Evolutionary conservation across 2,797 vertebrate species (phyloP).

Genomic region (Microcaecilia unicolor): DNA sequence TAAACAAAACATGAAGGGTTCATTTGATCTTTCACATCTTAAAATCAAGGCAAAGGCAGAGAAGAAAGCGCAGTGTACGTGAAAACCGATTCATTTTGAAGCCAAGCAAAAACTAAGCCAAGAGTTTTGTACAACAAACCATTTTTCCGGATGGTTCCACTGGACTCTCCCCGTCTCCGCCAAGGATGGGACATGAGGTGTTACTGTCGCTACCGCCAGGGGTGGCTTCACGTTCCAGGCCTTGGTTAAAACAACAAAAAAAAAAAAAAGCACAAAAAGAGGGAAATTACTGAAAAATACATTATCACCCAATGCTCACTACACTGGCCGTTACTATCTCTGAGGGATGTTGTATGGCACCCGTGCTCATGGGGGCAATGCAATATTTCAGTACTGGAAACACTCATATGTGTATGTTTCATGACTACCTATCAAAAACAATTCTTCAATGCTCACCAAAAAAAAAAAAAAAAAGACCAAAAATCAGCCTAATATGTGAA

Average conservation of each 20-base stretch:
- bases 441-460: too few relatives aligned
- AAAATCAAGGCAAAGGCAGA: constrained; percentile 10
- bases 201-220: constrained; percentile 47
- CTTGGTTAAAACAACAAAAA: constrained; percentile 44
- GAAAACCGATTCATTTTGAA: constrained; percentile 13
- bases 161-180: constrained; percentile 80
- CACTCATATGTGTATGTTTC: too few relatives aligned
- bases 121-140: constrained; percentile 52
- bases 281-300: too few relatives aligned
- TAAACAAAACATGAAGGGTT: constrained; percentile 24
- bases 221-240: constrained; percentile 48
- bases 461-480: too few relatives aligned
- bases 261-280: constrained; percentile 6
- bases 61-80: constrained; percentile 5
- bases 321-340: too few relatives aligned
- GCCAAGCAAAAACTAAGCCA: constrained; percentile 27
- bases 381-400: too few relatives aligned
- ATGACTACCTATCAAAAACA: too few relatives aligned
- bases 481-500: too few relatives aligned
- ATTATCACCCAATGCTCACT: too few relatives aligned
- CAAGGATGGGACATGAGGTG: constrained; percentile 56
- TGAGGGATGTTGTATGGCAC: too few relatives aligned
- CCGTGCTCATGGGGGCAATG: too few relatives aligned
- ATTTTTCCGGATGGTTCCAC: constrained; percentile 70
- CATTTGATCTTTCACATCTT: constrained; percentile 26